Conservation (phyloP, 2,888 invertebrate species). For the Eristalinus aeneus region DNA sequence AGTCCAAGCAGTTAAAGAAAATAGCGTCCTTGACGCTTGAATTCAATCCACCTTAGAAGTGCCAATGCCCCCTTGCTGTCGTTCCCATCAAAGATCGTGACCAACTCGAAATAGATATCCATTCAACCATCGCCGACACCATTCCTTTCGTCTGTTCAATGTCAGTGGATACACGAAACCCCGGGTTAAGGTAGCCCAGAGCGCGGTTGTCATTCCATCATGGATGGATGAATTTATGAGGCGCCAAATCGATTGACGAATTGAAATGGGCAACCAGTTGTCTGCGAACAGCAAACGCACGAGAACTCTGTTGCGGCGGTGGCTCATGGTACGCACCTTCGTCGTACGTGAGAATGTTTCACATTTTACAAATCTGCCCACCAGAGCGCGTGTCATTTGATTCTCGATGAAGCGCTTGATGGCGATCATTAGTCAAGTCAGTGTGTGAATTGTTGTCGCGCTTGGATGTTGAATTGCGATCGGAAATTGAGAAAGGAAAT, state of each 20-base stretch:
- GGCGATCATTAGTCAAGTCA: constrained; percentile 51
- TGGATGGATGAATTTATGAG: constrained; percentile 55
- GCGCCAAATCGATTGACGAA: constrained; percentile 58
- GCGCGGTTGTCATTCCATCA: neutral
- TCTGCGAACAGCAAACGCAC: neutral
- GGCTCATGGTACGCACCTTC: constrained; percentile 22
- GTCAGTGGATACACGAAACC: constrained; percentile 16
- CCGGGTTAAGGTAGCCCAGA: neutral
- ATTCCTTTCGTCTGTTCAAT: constrained; percentile 25
- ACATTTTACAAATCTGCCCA: neutral
- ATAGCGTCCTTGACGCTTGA: neutral
- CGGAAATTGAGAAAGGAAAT: constrained; percentile 30
- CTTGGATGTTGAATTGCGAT: constrained; percentile 16
- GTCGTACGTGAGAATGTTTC: constrained; percentile 58
- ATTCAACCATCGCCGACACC: neutral
- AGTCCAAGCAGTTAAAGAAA: no score
- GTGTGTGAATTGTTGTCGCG: constrained; percentile 28
- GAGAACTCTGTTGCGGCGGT: neutral
- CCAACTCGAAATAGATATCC: neutral
- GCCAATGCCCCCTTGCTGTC: neutral
- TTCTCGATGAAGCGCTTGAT: constrained; percentile 51
- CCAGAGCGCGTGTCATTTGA: constrained; percentile 8
- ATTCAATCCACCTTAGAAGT: neutral
- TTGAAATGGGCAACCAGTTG: constrained; percentile 40
- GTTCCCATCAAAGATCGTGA: neutral